phyloP scores from a whole-genome alignment of 2,888 invertebrate genomes.

The Aromia moschata region DNA sequence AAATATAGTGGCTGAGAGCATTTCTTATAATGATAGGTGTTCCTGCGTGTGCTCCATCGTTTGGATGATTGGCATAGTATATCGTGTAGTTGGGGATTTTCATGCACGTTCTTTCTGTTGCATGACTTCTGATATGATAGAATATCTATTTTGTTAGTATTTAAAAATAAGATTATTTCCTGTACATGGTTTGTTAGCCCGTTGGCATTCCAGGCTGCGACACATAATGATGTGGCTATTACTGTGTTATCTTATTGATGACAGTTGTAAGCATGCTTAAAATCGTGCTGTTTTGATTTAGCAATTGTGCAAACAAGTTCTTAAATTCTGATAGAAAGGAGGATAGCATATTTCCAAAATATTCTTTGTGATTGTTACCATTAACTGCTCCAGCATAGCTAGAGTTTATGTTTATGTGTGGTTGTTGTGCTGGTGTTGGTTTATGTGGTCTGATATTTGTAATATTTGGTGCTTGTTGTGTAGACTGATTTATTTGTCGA shows the following conservation, averaged over 20 bases:
- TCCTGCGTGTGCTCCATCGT: conserved; percentile 28
- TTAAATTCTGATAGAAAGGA: not conserved
- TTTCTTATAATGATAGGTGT: conserved; percentile 30
- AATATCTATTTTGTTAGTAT: conserved; percentile 25
- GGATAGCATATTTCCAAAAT: not conserved
- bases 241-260: conserved; percentile 2
- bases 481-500: not conserved
- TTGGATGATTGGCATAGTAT: conserved; percentile 31
- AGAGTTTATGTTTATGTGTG: not conserved
- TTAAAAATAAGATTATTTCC: conserved; percentile 18
- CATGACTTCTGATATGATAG: conserved; percentile 29
- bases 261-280: not conserved
- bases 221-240: not conserved
- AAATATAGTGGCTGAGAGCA: not conserved
- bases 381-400: not conserved
- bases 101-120: conserved; percentile 23
- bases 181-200: conserved; percentile 23
- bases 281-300: conserved; percentile 7
- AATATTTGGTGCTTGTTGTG: not conserved
- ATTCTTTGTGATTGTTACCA: not conserved
- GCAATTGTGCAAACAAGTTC: conserved; percentile 1
- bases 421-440: not conserved
- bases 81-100: conserved; percentile 23
- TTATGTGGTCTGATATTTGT: not conserved
- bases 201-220: conserved; percentile 29